Conservation (phyloP, 64 coral and sea anemone species). For the Acropora tenuis region DNA sequence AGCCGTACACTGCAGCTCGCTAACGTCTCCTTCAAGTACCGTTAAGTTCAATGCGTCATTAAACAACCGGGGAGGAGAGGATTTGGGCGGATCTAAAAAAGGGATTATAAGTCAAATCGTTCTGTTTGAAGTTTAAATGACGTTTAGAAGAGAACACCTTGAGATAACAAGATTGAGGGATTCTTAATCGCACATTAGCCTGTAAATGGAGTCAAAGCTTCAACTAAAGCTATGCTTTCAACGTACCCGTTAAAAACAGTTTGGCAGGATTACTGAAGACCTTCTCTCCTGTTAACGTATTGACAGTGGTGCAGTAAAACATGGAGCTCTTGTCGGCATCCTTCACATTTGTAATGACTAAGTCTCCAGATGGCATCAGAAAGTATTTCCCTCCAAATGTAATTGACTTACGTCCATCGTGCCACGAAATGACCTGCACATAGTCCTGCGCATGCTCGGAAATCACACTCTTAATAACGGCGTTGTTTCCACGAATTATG, state of each 20-base stretch:
- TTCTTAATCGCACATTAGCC: no score
- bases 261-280: conserved; percentile 83
- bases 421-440: conserved; percentile 71
- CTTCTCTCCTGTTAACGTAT: conserved; percentile 74
- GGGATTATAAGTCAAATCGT: no score
- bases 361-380: conserved; percentile 86
- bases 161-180: no score
- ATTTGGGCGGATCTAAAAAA: neutral
- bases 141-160: no score
- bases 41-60: conserved; percentile 61
- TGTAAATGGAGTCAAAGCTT: neutral
- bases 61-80: conserved; percentile 51
- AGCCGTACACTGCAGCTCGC: conserved; percentile 73
- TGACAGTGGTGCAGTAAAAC: conserved; percentile 81
- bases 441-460: conserved; percentile 64
- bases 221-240: neutral
- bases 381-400: conserved; percentile 71
- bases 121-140: no score
- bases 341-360: conserved; percentile 79
- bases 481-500: conserved; percentile 70
- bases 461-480: conserved; percentile 77
- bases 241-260: conserved; percentile 53
- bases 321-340: conserved; percentile 20
- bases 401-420: conserved; percentile 54
- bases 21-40: conserved; percentile 51